Base-by-base conservation (phyloP, 2,113 vertebrate species). In the Panurus biarmicus region DNA sequence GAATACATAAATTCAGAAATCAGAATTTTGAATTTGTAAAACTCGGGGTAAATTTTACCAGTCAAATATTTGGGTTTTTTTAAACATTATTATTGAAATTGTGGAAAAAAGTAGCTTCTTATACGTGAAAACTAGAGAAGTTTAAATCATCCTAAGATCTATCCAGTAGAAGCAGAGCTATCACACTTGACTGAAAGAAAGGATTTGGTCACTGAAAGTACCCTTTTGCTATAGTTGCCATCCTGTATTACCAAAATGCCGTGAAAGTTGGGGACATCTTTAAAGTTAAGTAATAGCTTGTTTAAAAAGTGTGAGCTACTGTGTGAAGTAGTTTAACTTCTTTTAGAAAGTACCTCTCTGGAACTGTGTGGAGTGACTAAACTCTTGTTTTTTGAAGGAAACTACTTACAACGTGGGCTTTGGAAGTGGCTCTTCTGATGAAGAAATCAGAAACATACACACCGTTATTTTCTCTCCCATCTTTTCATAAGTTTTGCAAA, bases 361-460 rank as follows among this genome's bases (percentile, higher is more conserved):
- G 85, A 65, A 53, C 57, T 58, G 18, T 77, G 36, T 50, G 15
- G 45, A 65, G 14, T 77, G 51, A 89, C 64, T 69, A 26, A 64
- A 35, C 6, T 88, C 61, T 36, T 78, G 62, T 3, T 50, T 90
- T 97, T 94, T 94, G 50, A 87, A 99, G 99, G 98, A 99, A 98
- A 96, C 98, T 99, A 3, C 97, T 99, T 93, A 98, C 99, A 96
- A 99, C 98, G 5, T 99, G 99, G 99, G 98, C 99, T 96, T 98
- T 99, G 97, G 99, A 99, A 97, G 98, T 99, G 73, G 98, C 98
- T 92, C 91, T 98, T 88, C 96, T 99, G 92, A 99, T 99, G 99
- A 99, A 99, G 97, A 99, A 99, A 91, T 99, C 98, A 2, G 99
- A 99, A 96, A 99, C 98, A n/a, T 99, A 99, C 7, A 96, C 98